A percentile compares a stretch with the other conserved stretches of the same genome.
Conservation (phyloP, 1,140 invertebrate species). For the Coelopa frigida region DNA sequence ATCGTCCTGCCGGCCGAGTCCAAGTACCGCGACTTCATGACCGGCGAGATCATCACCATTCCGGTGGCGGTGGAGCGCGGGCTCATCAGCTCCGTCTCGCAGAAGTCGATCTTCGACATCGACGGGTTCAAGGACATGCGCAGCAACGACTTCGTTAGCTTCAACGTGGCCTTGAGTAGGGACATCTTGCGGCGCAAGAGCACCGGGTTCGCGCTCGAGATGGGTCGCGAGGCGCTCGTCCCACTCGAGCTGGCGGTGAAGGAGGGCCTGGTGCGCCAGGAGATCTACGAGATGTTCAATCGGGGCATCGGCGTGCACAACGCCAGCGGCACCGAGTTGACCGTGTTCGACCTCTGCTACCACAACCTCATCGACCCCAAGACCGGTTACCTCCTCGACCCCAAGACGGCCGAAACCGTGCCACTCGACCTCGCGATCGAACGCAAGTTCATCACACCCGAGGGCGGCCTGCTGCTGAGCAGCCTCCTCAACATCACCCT, state of each 20-base stretch:
- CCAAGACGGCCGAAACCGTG: slow-evolving; percentile 64
- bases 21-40: slow-evolving; percentile 64
- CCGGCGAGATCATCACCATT: slow-evolving; percentile 63
- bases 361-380: slow-evolving; percentile 76
- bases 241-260: slow-evolving; percentile 62
- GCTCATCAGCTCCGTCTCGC: slow-evolving; percentile 77
- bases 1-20: slow-evolving; percentile 68
- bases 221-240: slow-evolving; percentile 65
- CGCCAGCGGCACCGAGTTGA: slow-evolving; percentile 60
- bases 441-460: slow-evolving; percentile 72
- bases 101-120: slow-evolving; percentile 86
- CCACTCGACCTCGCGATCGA: slow-evolving; percentile 80
- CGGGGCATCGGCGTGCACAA: slow-evolving; percentile 73
- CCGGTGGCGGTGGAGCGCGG: slow-evolving; percentile 78
- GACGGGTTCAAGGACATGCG: slow-evolving; percentile 82
- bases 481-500: slow-evolving; percentile 77
- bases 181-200: slow-evolving; percentile 70
- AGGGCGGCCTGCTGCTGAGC: slow-evolving; percentile 76
- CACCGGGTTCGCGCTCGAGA: slow-evolving; percentile 66
- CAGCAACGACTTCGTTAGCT: slow-evolving; percentile 73
- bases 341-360: slow-evolving; percentile 77
- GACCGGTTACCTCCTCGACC: slow-evolving; percentile 77
- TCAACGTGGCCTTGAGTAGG: slow-evolving; percentile 76
- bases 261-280: slow-evolving; percentile 59
- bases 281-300: slow-evolving; percentile 78